These are phyloP conservation scores for Druon quercuslanigerum DNA, from an alignment of 1,140 invertebrate genomes.

Conservation along the genomic window DNA sequence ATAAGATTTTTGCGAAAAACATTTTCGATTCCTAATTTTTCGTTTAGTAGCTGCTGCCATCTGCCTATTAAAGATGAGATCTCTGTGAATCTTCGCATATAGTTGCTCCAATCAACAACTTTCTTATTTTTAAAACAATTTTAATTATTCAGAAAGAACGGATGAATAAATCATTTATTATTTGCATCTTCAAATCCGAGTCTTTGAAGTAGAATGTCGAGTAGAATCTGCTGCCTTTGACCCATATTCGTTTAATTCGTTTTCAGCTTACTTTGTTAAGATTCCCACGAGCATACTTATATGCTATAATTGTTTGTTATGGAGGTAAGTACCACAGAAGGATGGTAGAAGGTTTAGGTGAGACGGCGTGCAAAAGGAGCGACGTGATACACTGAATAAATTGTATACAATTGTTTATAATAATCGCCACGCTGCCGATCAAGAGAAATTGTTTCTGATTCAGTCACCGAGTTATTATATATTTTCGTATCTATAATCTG, in stretches of 20 bases:
- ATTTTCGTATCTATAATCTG: neutral
- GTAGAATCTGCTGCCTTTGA: neutral
- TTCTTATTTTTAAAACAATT: too few species aligned
- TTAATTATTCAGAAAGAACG: too few species aligned
- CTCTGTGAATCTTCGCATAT: too few species aligned
- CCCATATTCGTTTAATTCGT: neutral
- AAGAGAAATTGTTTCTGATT: conserved; percentile 23
- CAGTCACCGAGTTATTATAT: neutral
- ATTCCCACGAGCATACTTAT: neutral
- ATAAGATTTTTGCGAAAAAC: too few species aligned
- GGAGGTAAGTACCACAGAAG: neutral
- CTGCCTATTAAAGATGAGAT: too few species aligned
- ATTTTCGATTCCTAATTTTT: too few species aligned
- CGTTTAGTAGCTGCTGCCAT: too few species aligned
- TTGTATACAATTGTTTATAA: conserved; percentile 20
- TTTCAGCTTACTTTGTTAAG: neutral
- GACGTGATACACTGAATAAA: conserved; percentile 18
- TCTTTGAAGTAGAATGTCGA: too few species aligned
- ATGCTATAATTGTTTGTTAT: conserved; percentile 13
- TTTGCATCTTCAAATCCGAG: too few species aligned
- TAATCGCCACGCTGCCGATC: conserved; percentile 8
- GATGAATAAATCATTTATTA: too few species aligned
- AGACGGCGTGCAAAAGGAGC: conserved; percentile 3
- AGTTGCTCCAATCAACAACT: too few species aligned
- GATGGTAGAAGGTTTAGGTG: neutral